Percentiles rank a stretch among this genome's conserved stretches.
These are phyloP conservation scores for Matsumyia berberina DNA, from an alignment of 2,888 invertebrate genomes.

Conservation along the genomic window DNA sequence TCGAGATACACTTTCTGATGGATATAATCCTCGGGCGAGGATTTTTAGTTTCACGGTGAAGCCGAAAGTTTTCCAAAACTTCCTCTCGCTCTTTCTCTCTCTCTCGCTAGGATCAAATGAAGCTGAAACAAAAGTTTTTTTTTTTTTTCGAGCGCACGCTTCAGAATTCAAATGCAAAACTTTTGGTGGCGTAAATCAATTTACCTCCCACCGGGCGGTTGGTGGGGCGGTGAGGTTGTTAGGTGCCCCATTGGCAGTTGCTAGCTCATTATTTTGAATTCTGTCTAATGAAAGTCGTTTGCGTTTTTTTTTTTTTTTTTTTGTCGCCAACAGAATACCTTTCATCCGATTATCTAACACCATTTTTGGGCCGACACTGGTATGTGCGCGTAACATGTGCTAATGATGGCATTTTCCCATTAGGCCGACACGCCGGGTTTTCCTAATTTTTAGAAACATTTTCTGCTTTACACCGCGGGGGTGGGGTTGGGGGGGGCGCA, in stretches of 20 bases:
- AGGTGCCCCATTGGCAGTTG: background rate
- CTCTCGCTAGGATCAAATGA: constrained; percentile 21
- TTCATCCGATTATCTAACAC: constrained; percentile 14
- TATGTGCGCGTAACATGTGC: constrained; percentile 22
- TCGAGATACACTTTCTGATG: constrained; percentile 27
- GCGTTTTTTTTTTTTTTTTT: constrained; percentile 1
- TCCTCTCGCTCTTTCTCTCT: background rate
- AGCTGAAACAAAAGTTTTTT: constrained; percentile 41
- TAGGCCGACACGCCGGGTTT: constrained; percentile 4
- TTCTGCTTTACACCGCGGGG: background rate
- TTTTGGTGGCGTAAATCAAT: constrained; percentile 49
- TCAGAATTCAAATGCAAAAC: constrained; percentile 33
- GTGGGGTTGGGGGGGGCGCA: background rate
- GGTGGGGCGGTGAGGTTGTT: background rate
- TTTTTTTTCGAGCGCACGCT: constrained; percentile 31
- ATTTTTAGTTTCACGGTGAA: background rate
- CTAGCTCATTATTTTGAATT: constrained; percentile 36
- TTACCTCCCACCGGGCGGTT: constrained; percentile 16
- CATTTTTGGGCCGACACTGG: background rate
- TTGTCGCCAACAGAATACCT: constrained; percentile 3
- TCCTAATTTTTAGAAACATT: constrained; percentile 10
- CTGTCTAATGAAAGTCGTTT: constrained; percentile 2
- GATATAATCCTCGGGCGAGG: constrained; percentile 1
- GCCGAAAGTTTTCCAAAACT: constrained; percentile 1
- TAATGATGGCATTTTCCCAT: constrained; percentile 33